Evolutionary conservation across 2,113 vertebrate genomes (phyloP).

Genomic region (Oryzias woworae): DNA sequence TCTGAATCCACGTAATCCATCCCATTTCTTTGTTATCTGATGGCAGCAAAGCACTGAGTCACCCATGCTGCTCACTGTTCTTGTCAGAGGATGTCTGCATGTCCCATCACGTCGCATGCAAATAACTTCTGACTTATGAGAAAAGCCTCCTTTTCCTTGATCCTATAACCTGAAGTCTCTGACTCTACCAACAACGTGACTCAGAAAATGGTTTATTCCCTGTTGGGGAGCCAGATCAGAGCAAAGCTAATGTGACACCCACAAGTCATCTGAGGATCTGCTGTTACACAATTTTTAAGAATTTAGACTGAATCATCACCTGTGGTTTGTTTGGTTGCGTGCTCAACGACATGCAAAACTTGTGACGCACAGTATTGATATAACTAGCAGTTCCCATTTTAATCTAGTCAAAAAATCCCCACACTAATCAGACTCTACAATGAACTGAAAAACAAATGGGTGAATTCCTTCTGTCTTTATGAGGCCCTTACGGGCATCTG

Average conservation of each 20-base stretch:
- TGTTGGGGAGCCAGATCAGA: neutral
- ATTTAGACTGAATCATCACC: slow-evolving; percentile 17
- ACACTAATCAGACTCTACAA: too few relatives aligned
- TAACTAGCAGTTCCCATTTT: too few relatives aligned
- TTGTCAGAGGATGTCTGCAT: slow-evolving; percentile 29
- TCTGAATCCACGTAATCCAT: neutral
- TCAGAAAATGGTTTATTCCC: too few relatives aligned
- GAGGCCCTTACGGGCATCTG: too few relatives aligned
- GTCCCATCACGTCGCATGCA: slow-evolving; percentile 32
- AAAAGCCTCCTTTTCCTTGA: neutral
- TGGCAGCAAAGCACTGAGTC: slow-evolving; percentile 31
- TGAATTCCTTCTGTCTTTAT: too few relatives aligned
- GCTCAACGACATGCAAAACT: neutral
- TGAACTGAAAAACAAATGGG: too few relatives aligned
- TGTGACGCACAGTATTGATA: too few relatives aligned
- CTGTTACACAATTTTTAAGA: slow-evolving; percentile 22
- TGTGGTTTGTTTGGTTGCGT: neutral
- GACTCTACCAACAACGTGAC: neutral
- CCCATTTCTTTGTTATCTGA: slow-evolving; percentile 21
- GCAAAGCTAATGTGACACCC: neutral
- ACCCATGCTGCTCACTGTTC: slow-evolving; percentile 17
- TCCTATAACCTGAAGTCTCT: neutral
- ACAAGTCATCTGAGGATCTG: slow-evolving; percentile 18
- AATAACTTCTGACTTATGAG: slow-evolving; percentile 6
- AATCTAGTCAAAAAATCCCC: too few relatives aligned